phyloP scores from a whole-genome alignment of 2,888 invertebrate species.

The Ferdinandea cuprea region DNA sequence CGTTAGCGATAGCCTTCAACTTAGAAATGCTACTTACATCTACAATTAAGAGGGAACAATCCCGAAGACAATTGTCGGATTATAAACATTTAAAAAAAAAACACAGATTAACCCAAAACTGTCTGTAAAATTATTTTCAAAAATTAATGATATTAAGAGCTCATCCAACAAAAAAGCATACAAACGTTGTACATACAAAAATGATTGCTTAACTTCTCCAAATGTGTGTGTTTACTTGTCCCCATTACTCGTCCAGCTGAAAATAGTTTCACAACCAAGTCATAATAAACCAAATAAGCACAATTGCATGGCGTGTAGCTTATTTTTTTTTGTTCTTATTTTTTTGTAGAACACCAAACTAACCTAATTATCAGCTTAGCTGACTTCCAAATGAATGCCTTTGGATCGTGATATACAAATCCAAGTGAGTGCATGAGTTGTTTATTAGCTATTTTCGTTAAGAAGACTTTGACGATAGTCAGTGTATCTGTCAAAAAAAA shows the following conservation, averaged over 20 bases:
- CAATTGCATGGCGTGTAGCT: neutral
- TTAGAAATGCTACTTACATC: too few species aligned
- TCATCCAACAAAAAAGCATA: too few species aligned
- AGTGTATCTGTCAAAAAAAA: neutral
- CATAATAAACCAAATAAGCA: constrained; percentile 18
- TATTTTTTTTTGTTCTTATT: too few species aligned
- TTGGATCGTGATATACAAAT: constrained; percentile 15
- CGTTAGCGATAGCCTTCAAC: too few species aligned
- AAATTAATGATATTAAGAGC: too few species aligned
- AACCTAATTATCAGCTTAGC: constrained; percentile 28
- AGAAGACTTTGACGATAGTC: constrained; percentile 1
- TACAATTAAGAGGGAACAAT: too few species aligned
- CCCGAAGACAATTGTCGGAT: too few species aligned
- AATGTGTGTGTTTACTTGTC: neutral
- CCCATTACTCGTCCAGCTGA: neutral
- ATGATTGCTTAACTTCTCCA: neutral
- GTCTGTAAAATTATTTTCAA: too few species aligned
- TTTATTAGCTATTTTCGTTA: neutral
- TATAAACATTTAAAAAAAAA: too few species aligned
- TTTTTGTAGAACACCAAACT: constrained; percentile 29
- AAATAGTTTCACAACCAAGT: constrained; percentile 20
- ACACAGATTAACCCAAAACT: too few species aligned
- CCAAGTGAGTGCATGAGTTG: neutral
- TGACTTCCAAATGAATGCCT: constrained; percentile 7
- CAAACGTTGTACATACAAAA: too few species aligned